Conservation (phyloP, 2,113 vertebrate genomes). For the Pelmatolapia mariae region DNA sequence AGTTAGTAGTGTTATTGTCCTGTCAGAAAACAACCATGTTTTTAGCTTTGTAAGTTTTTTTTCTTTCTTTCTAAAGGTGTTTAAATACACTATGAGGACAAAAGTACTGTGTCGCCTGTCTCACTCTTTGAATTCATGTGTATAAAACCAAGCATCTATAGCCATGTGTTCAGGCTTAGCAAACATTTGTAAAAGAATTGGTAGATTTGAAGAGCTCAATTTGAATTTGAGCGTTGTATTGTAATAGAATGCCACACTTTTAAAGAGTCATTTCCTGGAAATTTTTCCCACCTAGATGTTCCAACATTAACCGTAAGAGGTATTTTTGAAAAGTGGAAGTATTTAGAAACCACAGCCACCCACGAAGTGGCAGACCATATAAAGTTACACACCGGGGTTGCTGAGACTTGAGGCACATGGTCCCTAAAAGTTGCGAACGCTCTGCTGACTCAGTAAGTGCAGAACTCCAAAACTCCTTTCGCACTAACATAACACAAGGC, state of each 20-base stretch:
- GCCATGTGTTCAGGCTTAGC: background rate
- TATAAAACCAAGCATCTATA: background rate
- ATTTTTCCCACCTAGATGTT: background rate
- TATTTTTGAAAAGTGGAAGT: background rate
- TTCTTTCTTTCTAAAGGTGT: background rate
- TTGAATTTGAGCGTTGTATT: background rate
- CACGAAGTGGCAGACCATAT: background rate
- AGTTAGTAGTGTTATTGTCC: background rate
- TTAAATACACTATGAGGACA: background rate
- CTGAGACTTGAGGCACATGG: background rate
- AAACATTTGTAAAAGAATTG: background rate
- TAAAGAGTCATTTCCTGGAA: background rate
- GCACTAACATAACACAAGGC: background rate
- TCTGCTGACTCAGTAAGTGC: background rate
- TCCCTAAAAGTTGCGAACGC: background rate
- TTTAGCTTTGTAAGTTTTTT: background rate
- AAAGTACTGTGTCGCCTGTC: background rate
- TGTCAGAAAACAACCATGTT: background rate
- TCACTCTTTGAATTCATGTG: background rate
- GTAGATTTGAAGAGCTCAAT: background rate
- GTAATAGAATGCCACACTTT: background rate
- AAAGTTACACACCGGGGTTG: background rate
- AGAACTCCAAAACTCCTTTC: background rate
- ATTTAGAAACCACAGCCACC: background rate
- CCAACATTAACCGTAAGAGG: background rate